Base-by-base conservation (phyloP, 1,140 invertebrate species). In the Stegodyphus mimosarum region DNA sequence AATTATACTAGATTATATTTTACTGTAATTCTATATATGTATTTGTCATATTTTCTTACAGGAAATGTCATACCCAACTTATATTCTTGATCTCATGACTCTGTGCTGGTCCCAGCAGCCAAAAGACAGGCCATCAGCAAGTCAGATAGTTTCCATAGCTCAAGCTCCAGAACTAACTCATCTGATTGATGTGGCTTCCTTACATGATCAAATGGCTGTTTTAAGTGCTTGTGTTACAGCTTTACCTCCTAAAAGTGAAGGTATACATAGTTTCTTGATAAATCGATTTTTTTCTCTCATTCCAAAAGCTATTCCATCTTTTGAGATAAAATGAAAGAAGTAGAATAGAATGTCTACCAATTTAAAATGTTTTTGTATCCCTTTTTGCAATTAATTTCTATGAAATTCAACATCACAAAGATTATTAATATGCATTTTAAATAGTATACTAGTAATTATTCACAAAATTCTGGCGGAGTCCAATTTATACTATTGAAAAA, bases 11-110 rank as follows among this genome's bases (percentile, higher is more conserved):
- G 55, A 60, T 15, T 33, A 33, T 33, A 33, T 33, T 33, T 1
- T 33, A 33, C 33, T 33, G 33, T 33, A 33, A 33, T 33, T 33
- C 2, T 60, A 60, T 60, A 60, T 5, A 9, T 60, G 5, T 15
- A 60, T 60, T 0, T 72, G 5, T 49, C 33, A 15, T 52, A 51
- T 53, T 52, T 64, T 7, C 53, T 76, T 88, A 11, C 86, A 92
- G 92, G 92, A 92, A 84, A 89, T 91, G 63, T 91, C 95, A 80
- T 97, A 96, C 92, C 97, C 98, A 0, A 95, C 95, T 87, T 96
- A 96, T 89, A 94, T 98, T 88, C 91, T 99, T 77, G 98, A 99
- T 91, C 91, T 98, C 15, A 99, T 99, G 97, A 96, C 96, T 0
- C 92, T 96, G 3, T 99, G 97, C 89, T 99, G 98, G 98, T 93